Base-by-base conservation (phyloP, 2,888 invertebrate genomes). In the Pachycephus smyrnensis region DNA sequence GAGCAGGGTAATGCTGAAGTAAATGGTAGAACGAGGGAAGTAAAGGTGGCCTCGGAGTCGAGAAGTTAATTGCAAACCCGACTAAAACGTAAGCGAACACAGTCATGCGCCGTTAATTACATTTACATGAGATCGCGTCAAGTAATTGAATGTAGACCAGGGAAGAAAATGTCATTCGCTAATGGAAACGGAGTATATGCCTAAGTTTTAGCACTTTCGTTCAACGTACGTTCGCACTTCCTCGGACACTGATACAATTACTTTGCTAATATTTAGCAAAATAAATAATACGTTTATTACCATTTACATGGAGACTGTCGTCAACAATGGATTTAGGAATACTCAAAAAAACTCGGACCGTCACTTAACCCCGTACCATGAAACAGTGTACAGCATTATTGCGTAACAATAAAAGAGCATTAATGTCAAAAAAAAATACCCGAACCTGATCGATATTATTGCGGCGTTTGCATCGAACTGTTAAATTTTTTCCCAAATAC, bases 41-140 rank as follows among this genome's bases (percentile, higher is more conserved):
- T 74, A 76, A 78, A 78, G 79, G 78, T 78, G 80, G 79, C 78
- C 77, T 77, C 68, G 79, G 76, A 78, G 79, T 76, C 69, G 75
- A 78, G 55, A 55, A 55, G 55, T 55, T 55, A 55, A 55, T 55
- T 55, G 55, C 23, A 55, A 55, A 55, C 55, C 55, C 55, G 55
- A 55, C 55, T 55, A 55, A 55, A 55, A 77, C 68, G 73, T 75
- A 73, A 78, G 73, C 73, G 74, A 35, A 36, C 32, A 76, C 33
- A 30, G 30, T 35, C 68, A 69, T 37, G 76, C 73, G 33, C 75
- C 79, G 77, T 80, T 80, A 80, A 80, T 77, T 75, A 69, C 36
- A 73, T 80, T 80, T 75, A 69, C 79, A 77, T 80, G 75, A 77
- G 74, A 80, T 80, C 73, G 73, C 69, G 79, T 69, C 79, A 68